Percentiles rank a stretch among this genome's conserved stretches.
Conservation (phyloP, 2,113 vertebrate species). For the Trinectes maculatus region DNA sequence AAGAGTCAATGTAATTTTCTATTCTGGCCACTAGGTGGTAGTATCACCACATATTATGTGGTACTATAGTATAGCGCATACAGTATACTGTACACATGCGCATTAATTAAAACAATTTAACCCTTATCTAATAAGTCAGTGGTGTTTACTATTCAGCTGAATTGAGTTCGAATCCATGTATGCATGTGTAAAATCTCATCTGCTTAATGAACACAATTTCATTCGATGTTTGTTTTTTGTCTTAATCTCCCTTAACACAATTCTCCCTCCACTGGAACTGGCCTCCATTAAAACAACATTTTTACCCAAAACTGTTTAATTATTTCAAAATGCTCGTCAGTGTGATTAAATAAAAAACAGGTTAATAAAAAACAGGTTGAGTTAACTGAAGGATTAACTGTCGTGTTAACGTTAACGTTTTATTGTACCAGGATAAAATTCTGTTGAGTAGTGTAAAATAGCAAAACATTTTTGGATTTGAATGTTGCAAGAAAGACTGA, state of each 20-base stretch:
- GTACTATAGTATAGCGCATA: too few relatives aligned
- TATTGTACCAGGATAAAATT: too few relatives aligned
- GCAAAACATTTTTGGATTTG: background rate
- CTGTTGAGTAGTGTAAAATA: conserved; percentile 7
- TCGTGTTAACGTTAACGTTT: too few relatives aligned
- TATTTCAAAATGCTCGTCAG: background rate
- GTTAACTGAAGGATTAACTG: too few relatives aligned
- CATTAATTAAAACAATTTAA: background rate
- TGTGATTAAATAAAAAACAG: background rate
- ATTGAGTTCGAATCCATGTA: background rate
- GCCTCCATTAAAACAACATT: background rate
- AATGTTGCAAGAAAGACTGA: conserved; percentile 2
- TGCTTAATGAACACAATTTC: background rate
- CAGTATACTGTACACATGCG: too few relatives aligned
- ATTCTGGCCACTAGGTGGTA: conserved; percentile 53
- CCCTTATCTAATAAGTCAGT: background rate
- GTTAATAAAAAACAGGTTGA: too few relatives aligned
- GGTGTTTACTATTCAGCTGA: background rate
- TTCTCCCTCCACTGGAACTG: background rate
- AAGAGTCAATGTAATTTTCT: background rate
- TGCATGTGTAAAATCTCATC: background rate
- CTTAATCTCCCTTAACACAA: background rate
- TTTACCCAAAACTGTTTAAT: background rate
- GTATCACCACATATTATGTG: too few relatives aligned
- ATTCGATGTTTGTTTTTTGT: background rate